Evolutionary conservation across 2,888 invertebrate genomes (phyloP).

Genomic region (Ditula angustiorana): DNA sequence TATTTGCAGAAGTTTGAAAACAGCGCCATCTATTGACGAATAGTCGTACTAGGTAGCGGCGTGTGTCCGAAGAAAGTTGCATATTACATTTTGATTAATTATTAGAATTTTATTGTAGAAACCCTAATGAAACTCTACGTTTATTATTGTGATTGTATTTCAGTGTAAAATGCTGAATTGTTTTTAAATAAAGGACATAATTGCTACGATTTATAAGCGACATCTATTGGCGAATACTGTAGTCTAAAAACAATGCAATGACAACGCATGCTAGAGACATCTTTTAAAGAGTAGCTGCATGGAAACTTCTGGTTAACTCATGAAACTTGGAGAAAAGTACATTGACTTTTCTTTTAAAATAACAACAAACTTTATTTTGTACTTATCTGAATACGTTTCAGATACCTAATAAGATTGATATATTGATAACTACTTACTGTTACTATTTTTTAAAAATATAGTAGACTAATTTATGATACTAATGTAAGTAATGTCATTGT

Average conservation of each 20-base stretch:
- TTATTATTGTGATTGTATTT: neutral
- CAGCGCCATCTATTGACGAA: slow-evolving; percentile 57
- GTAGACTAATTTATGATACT: too few relatives aligned
- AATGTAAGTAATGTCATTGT: too few relatives aligned
- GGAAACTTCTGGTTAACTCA: slow-evolving; percentile 18
- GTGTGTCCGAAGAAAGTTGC: neutral
- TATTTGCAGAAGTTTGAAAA: neutral
- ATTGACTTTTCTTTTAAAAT: slow-evolving; percentile 11
- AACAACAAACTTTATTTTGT: slow-evolving; percentile 1
- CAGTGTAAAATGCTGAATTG: neutral
- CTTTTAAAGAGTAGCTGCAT: slow-evolving; percentile 42
- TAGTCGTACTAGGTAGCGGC: slow-evolving; percentile 39
- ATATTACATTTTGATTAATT: neutral
- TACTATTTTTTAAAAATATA: too few relatives aligned
- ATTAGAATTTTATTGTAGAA: too few relatives aligned
- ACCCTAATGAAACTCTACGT: neutral
- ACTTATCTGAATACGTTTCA: neutral
- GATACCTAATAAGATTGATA: too few relatives aligned
- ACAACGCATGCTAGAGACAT: slow-evolving; percentile 40
- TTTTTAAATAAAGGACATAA: neutral
- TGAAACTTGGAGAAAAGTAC: slow-evolving; percentile 5
- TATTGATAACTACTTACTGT: too few relatives aligned
- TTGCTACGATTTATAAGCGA: neutral
- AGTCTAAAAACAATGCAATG: neutral
- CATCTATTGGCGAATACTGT: slow-evolving; percentile 7